Evolutionary conservation across 2,888 invertebrate species (phyloP).

Genomic region (Sialis fuliginosa): DNA sequence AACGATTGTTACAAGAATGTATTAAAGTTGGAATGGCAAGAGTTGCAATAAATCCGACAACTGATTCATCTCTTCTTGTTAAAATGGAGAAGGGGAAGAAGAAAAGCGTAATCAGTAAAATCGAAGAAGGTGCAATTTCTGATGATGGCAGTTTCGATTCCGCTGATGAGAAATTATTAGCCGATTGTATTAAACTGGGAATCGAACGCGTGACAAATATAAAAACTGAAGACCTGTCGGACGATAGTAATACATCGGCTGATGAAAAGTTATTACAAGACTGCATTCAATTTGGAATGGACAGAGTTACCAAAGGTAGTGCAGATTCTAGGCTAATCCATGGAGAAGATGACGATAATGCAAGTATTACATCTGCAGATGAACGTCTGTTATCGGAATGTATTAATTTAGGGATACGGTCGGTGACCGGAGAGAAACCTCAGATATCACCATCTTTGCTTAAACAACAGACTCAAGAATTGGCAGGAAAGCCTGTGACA

Average conservation of each 20-base stretch:
- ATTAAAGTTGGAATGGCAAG: slow-evolving; percentile 24
- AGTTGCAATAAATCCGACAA: background rate
- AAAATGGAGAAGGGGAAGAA: background rate
- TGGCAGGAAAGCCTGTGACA: background rate
- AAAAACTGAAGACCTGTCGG: slow-evolving; percentile 1
- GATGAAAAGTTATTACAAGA: slow-evolving; percentile 25
- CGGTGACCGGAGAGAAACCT: slow-evolving; percentile 3
- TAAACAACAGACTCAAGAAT: background rate
- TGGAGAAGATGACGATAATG: slow-evolving; percentile 5
- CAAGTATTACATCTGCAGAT: slow-evolving; percentile 6
- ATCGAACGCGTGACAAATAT: slow-evolving; percentile 1
- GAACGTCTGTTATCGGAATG: slow-evolving; percentile 4
- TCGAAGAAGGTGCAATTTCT: background rate
- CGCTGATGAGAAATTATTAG: slow-evolving; percentile 1
- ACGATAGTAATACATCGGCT: slow-evolving; percentile 3
- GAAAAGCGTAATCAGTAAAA: background rate
- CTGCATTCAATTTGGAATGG: slow-evolving; percentile 26
- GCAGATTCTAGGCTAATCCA: slow-evolving; percentile 2
- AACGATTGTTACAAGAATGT: slow-evolving; percentile 24
- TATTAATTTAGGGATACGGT: slow-evolving; percentile 3
- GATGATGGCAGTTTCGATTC: slow-evolving; percentile 3
- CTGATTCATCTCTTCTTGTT: background rate
- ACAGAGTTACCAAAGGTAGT: slow-evolving; percentile 8
- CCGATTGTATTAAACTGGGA: slow-evolving; percentile 1
- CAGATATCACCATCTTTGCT: slow-evolving; percentile 2